Base-by-base conservation (phyloP, 2,113 vertebrate species). In the Semnornis frantzii region DNA sequence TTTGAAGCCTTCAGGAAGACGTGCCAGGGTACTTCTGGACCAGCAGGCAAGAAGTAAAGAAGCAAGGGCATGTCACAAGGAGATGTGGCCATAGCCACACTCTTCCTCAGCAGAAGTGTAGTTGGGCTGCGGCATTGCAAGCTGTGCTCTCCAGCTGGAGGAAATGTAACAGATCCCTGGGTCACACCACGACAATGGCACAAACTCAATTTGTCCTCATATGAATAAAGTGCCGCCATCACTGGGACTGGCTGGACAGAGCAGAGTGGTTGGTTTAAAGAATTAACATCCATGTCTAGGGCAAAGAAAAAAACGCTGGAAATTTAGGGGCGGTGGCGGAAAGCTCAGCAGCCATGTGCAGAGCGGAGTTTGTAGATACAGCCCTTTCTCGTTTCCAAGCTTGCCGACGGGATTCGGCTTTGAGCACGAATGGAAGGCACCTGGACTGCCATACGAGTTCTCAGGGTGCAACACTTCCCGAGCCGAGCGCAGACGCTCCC, bases 361-460 rank as follows among this genome's bases (percentile, higher is more conserved):
- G 2, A 30, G 11, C 15, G 52, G 69, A 39, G 18, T 46, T 83
- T 34, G 46, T 4, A 72, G 81, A 85, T 5, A 25, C 4, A 58
- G 7, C 12, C 5, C 10, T 33, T 48, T 23, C 30, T 71, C 3
- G 0, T 30, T 64, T 28, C 72, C 62, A 74, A 12, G 6, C 18
- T 39, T 24, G 62, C 62, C 74, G 52, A 27, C 1, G 18, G 25
- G 54, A 74, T 18, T 23, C 17, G 21, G 17, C n/a, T 39, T 13
- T 44, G 69, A 71, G 68, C 72, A 7, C 10, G 0, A 2, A 2
- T 3, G 33, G 12, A 25, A 68, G 54, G 1, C 24, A 44, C 5
- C 6, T 0, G 0, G 2, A 31, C 23, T 75, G 28, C 33, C 68
- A 42, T 46, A 12, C 50, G 33, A 5, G 0, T 1, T 30, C 24